A percentile compares a stretch with the other conserved stretches of the same genome.
These are phyloP conservation scores for Brachynemurus nebulosus DNA, from an alignment of 2,888 invertebrate species.

Conservation along the genomic window DNA sequence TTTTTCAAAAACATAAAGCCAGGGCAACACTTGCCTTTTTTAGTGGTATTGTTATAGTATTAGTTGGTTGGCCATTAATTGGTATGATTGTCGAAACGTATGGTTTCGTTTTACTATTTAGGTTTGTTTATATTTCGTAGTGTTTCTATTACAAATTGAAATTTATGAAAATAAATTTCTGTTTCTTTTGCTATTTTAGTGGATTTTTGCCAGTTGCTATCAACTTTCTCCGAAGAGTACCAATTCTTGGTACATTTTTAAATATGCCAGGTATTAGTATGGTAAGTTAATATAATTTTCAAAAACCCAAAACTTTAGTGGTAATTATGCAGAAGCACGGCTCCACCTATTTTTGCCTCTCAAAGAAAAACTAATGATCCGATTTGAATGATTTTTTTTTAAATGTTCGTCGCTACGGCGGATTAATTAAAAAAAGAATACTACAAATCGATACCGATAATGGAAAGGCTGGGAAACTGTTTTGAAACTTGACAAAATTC, in stretches of 20 bases:
- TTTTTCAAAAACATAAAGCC: conserved; percentile 92
- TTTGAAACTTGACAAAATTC: no score
- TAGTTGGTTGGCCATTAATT: conserved; percentile 89
- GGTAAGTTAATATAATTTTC: conserved; percentile 36
- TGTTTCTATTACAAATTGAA: not conserved
- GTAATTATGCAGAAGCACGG: no score
- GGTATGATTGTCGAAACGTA: conserved; percentile 96
- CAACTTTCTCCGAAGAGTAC: conserved; percentile 87
- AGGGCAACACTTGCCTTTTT: conserved; percentile 84
- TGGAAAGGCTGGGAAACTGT: no score
- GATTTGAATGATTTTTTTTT: no score
- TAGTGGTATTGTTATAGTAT: conserved; percentile 81
- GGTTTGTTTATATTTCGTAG: conserved; percentile 37
- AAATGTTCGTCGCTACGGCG: no score
- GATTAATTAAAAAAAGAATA: no score
- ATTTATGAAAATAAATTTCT: not conserved
- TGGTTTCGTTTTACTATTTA: conserved; percentile 79
- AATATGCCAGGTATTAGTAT: conserved; percentile 81
- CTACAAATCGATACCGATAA: no score
- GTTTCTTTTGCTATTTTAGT: conserved; percentile 40
- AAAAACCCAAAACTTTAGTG: no score
- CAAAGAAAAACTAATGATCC: no score
- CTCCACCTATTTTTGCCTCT: no score
- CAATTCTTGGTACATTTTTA: conserved; percentile 76
- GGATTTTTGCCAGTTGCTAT: conserved; percentile 95